Base-by-base conservation (phyloP, 1,140 invertebrate species). In the Hypothenemus hampei region DNA sequence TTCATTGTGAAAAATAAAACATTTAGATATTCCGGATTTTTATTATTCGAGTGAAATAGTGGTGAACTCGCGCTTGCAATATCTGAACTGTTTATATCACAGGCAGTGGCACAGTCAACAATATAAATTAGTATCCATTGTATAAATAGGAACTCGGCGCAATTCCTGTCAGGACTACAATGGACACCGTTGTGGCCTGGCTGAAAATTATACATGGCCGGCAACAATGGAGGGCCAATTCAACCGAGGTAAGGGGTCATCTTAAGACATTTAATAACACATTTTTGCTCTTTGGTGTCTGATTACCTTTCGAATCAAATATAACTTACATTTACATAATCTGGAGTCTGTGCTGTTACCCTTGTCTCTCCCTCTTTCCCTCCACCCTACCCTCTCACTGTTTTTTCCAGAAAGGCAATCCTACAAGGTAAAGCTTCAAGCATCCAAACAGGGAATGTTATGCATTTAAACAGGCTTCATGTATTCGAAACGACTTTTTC, bases 91-190 rank as follows among this genome's bases (percentile, higher is more conserved):
- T 61, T 58, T 61, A 58, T 52, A 58, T 52, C 46, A 45, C 56
- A 45, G n/a, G 56, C 45, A 52, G 43, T 41, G 50, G 36, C 60
- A 62, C 57, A 59, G 48, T 59, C 60, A 40, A 47, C 43, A 44
- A 54, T 45, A 65, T 65, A 65, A 65, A 65, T 65, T 65, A 65
- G 59, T 61, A 65, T 63, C 57, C 57, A 65, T 65, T 65, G 63
- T 65, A 54, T 44, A 40, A n/a, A 57, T 48, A 63, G 54, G 53
- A 63, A 63, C 58, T 51, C 49, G 37, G 23, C 41, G 63, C 63
- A 60, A 61, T 63, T 62, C 55, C 56, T 63, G 63, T 63, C 61
- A 63, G 18, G 41, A 40, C 44, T 55, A 63, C 61, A 63, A 63
- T 61, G 56, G 55, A 52, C 44, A 54, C 15, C 24, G 55, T 44